Conservation (phyloP, 2,888 invertebrate species). For the Drosophila cognata region DNA sequence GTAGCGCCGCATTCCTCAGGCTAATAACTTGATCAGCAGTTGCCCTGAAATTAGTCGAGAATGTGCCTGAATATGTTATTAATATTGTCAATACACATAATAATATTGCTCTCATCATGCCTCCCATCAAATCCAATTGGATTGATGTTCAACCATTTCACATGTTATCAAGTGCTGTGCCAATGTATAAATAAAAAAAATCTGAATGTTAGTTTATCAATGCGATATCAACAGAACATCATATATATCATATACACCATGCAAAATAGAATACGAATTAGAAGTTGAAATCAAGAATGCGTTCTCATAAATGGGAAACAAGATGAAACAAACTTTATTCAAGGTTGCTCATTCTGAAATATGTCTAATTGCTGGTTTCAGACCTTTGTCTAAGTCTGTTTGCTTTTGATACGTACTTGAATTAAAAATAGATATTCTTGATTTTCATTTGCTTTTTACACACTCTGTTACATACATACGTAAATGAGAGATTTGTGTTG, state of each 20-base stretch:
- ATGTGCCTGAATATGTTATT: slow-evolving; percentile 22
- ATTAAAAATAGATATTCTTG: background rate
- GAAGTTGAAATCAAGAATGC: background rate
- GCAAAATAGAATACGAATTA: background rate
- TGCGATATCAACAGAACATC: background rate
- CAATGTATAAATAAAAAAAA: background rate
- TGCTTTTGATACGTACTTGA: background rate
- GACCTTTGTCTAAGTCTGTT: background rate
- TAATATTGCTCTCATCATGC: slow-evolving; percentile 6
- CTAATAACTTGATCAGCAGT: slow-evolving; percentile 54
- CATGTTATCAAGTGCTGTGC: slow-evolving; percentile 14
- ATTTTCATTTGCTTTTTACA: slow-evolving; percentile 1
- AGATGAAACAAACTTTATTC: background rate
- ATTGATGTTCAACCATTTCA: slow-evolving; percentile 24
- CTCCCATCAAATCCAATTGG: background rate
- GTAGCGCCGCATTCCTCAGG: slow-evolving; percentile 34
- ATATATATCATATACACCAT: background rate
- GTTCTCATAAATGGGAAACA: background rate
- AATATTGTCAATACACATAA: background rate
- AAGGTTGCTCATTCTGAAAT: background rate
- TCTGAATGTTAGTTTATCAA: background rate
- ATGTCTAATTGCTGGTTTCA: background rate
- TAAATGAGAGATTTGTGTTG: background rate
- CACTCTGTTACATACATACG: background rate
- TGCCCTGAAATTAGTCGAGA: slow-evolving; percentile 38